phyloP scores from a whole-genome alignment of 2,888 invertebrate genomes.

The Protonemura montana region DNA sequence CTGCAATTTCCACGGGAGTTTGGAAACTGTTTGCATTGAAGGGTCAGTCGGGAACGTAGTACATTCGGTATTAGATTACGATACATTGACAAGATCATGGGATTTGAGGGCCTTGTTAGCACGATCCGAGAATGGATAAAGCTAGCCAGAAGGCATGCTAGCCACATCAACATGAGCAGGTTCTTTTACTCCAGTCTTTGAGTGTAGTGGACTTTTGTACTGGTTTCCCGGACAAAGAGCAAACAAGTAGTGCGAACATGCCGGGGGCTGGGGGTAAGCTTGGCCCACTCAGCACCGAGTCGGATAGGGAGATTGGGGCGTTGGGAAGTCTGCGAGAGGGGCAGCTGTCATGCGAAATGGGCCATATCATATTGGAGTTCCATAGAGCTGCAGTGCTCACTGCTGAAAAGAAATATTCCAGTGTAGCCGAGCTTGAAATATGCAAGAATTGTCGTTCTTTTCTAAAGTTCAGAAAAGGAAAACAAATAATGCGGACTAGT shows the following conservation, averaged over 20 bases:
- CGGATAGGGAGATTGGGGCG: background rate
- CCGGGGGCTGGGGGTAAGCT: background rate
- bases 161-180: background rate
- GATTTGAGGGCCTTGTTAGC: background rate
- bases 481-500: background rate
- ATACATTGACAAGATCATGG: background rate
- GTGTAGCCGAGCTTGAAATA: background rate
- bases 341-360: background rate
- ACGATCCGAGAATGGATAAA: background rate
- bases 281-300: background rate
- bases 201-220: background rate
- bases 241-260: conserved; percentile 18
- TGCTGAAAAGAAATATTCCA: background rate
- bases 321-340: background rate
- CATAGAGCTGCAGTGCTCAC: background rate
- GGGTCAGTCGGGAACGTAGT: background rate
- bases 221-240: conserved; percentile 4
- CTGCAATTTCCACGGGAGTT: background rate
- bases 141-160: background rate
- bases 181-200: background rate
- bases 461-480: background rate
- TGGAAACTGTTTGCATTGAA: background rate
- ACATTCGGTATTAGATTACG: background rate
- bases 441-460: background rate
- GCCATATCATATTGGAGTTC: background rate